These are phyloP conservation scores for Apostichopus japonicus DNA, from an alignment of 35 echinoderm and acorn worm species.

Conservation along the genomic window DNA sequence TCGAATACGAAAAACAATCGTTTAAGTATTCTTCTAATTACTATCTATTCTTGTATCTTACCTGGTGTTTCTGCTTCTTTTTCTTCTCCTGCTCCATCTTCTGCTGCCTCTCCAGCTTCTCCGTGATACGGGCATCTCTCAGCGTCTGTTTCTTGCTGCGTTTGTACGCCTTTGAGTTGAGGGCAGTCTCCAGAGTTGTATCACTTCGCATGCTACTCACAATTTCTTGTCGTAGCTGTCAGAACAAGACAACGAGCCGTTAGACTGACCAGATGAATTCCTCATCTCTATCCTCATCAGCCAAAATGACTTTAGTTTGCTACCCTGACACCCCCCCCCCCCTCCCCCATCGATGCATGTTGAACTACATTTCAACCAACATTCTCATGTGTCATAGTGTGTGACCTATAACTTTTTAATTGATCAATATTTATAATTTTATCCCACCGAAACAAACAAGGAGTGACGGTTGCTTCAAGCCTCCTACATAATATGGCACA, in stretches of 20 bases:
- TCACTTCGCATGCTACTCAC: slow-evolving; percentile 89
- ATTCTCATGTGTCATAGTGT: too few relatives aligned
- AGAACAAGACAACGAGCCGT: not conserved
- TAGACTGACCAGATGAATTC: not conserved
- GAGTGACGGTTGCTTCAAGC: too few relatives aligned
- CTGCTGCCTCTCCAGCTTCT: slow-evolving; percentile 95
- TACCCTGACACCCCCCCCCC: too few relatives aligned
- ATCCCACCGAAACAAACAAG: too few relatives aligned
- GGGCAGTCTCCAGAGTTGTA: slow-evolving; percentile 92
- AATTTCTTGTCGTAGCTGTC: slow-evolving; percentile 92
- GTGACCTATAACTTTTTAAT: too few relatives aligned
- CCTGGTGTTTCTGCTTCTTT: slow-evolving; percentile 96
- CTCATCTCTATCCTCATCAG: not conserved
- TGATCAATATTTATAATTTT: too few relatives aligned
- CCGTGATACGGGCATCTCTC: slow-evolving; percentile 89
- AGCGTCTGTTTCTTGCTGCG: slow-evolving; percentile 95
- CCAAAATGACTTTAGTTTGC: too few relatives aligned
- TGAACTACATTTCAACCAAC: too few relatives aligned
- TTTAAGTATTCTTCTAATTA: too few relatives aligned
- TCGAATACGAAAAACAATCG: too few relatives aligned
- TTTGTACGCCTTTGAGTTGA: slow-evolving; percentile 99
- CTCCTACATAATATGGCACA: too few relatives aligned
- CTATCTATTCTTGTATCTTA: too few relatives aligned
- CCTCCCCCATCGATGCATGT: not conserved
- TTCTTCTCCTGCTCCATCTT: slow-evolving; percentile 96